A percentile compares a stretch with the other conserved stretches of the same genome.
phyloP scores from a whole-genome alignment of 2,888 invertebrate genomes.

The Cephonodes hylas region DNA sequence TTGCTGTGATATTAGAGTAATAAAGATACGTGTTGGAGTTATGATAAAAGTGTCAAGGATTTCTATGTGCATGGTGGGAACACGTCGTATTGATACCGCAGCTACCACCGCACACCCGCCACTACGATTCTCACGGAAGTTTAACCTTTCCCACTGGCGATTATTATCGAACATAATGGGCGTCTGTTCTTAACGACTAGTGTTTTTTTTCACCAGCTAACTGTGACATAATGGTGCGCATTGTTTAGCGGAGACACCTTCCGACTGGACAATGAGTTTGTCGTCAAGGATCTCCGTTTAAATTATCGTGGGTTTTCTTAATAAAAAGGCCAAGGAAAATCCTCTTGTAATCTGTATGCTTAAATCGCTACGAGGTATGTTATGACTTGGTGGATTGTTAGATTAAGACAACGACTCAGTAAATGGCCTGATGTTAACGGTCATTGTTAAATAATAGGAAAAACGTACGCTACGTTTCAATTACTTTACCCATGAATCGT shows the following conservation, averaged over 20 bases:
- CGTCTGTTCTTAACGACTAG: not conserved
- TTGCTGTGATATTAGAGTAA: constrained; percentile 1
- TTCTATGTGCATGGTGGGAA: not conserved
- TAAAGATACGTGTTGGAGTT: constrained; percentile 16
- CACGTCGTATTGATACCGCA: not conserved
- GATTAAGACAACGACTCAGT: not conserved
- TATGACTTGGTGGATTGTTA: not conserved
- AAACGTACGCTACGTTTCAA: not conserved
- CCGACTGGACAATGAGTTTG: not conserved
- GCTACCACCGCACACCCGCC: not conserved
- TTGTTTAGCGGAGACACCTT: not conserved
- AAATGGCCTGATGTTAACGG: not conserved
- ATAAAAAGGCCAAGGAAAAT: not conserved
- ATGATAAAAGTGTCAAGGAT: constrained; percentile 18
- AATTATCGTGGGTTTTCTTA: not conserved
- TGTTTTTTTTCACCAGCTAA: not conserved
- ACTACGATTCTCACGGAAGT: constrained; percentile 61
- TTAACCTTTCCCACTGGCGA: constrained; percentile 56
- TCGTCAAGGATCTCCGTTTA: not conserved
- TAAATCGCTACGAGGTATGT: not conserved
- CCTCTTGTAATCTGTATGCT: not conserved
- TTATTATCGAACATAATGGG: constrained; percentile 13
- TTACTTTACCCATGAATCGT: not conserved
- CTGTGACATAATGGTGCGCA: not conserved
- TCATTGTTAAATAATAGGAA: not conserved